These are phyloP conservation scores for Drosophila tripunctata DNA, from an alignment of 2,888 invertebrate genomes.

Conservation along the genomic window DNA sequence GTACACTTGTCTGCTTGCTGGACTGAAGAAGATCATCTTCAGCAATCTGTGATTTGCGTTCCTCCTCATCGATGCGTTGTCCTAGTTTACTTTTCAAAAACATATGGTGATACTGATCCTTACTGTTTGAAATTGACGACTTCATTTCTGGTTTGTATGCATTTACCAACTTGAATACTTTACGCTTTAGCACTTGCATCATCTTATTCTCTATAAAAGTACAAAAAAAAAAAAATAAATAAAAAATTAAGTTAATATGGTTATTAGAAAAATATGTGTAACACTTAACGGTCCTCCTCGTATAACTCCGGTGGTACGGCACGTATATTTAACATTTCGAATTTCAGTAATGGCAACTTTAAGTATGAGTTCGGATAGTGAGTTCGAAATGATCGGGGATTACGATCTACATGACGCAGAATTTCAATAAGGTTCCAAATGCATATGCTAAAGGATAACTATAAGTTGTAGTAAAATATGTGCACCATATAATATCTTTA, in stretches of 20 bases:
- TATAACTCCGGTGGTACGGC: slow-evolving; percentile 73
- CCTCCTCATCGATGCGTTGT: background rate
- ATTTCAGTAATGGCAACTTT: slow-evolving; percentile 81
- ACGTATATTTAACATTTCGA: slow-evolving; percentile 72
- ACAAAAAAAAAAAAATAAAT: background rate
- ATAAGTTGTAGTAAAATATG: background rate
- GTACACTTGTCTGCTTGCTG: slow-evolving; percentile 65
- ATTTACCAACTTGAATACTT: slow-evolving; percentile 62
- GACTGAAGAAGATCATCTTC: slow-evolving; percentile 56
- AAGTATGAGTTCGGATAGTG: slow-evolving; percentile 78
- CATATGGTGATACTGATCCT: slow-evolving; percentile 62
- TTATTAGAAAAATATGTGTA: too few relatives aligned
- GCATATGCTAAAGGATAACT: slow-evolving; percentile 46
- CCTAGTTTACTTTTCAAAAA: slow-evolving; percentile 45
- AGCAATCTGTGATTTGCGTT: background rate
- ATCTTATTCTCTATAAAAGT: slow-evolving; percentile 62
- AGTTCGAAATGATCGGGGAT: slow-evolving; percentile 39
- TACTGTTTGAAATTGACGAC: slow-evolving; percentile 13
- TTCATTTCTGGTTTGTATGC: slow-evolving; percentile 39
- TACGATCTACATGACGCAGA: slow-evolving; percentile 72
- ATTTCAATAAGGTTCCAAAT: slow-evolving; percentile 80
- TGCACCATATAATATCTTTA: slow-evolving; percentile 20
- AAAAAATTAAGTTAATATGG: too few relatives aligned
- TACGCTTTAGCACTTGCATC: slow-evolving; percentile 69
- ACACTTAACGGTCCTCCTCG: slow-evolving; percentile 78